A percentile compares a stretch with the other conserved stretches of the same genome.
phyloP scores from a whole-genome alignment of 2,797 vertebrate species.

The Sebastes miniatus region DNA sequence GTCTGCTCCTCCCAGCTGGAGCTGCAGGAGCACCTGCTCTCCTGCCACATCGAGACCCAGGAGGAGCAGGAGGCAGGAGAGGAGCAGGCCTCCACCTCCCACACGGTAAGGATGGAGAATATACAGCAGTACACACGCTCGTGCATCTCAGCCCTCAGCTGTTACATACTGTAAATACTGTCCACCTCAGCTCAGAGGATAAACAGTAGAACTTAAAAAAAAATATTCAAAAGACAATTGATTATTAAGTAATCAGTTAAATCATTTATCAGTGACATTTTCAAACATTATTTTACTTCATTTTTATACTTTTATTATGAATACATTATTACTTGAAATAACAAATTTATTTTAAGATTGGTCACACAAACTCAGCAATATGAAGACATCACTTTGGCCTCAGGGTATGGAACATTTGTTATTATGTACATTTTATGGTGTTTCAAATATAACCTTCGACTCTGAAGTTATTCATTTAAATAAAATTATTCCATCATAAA shows the following conservation, averaged over 20 bases:
- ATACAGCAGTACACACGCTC: neutral
- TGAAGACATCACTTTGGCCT: neutral
- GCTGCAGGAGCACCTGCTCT: slow-evolving; percentile 84
- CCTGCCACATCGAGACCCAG: slow-evolving; percentile 77
- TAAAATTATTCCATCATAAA: neutral
- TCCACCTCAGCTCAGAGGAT: too few species aligned
- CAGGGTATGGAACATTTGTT: neutral
- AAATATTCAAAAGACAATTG: too few species aligned
- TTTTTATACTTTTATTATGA: neutral
- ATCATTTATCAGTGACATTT: neutral
- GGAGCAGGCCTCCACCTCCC: slow-evolving; percentile 56
- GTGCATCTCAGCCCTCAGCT: neutral
- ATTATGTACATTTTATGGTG: neutral
- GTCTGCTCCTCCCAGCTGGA: slow-evolving; percentile 79
- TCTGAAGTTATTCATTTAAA: neutral
- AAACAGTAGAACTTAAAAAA: too few species aligned
- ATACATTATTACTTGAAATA: neutral
- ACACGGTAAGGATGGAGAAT: slow-evolving; percentile 58
- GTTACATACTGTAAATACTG: too few species aligned
- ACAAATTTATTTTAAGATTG: neutral
- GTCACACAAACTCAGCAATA: neutral
- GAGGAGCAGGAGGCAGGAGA: slow-evolving; percentile 40
- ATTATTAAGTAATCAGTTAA: neutral
- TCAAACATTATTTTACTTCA: neutral
- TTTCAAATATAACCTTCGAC: neutral